A percentile compares a stretch with the other conserved stretches of the same genome.
Conservation (phyloP, 30 jellyfish, hydroid and myxozoan species). For the Hydractinia symbiolongicarpus region DNA sequence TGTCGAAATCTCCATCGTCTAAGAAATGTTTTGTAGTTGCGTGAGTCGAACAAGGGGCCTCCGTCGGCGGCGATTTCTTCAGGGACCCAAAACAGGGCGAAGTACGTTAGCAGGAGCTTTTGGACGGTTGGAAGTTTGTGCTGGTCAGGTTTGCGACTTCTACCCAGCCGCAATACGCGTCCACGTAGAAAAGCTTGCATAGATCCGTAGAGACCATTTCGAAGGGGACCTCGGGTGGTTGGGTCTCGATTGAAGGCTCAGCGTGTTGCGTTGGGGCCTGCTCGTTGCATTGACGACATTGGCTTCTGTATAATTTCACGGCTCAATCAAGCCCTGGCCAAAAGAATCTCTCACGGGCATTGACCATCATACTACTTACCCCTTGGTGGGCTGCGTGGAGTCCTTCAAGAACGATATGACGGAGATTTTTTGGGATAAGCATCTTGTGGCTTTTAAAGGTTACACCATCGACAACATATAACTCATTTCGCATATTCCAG, state of each 20-base stretch:
- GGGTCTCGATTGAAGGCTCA: conserved; percentile 28
- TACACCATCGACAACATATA: conserved; percentile 23
- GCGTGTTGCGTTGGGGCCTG: conserved; percentile 31
- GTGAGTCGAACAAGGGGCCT: background rate
- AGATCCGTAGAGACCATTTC: conserved; percentile 6
- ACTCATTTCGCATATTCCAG: conserved; percentile 12
- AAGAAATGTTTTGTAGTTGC: background rate
- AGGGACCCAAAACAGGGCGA: background rate
- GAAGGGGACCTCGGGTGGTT: conserved; percentile 41
- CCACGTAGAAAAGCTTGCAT: conserved; percentile 28
- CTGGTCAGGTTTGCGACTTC: conserved; percentile 35
- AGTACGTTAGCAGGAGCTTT: conserved; percentile 2
- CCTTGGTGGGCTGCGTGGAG: conserved; percentile 55
- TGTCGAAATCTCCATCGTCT: background rate
- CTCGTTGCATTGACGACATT: conserved; percentile 37
- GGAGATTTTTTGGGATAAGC: conserved; percentile 21
- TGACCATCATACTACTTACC: conserved; percentile 40
- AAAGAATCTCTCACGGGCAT: conserved; percentile 35
- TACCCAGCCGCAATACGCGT: conserved; percentile 37
- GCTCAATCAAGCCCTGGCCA: conserved; percentile 52
- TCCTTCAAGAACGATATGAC: conserved; percentile 29
- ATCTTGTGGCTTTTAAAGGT: conserved; percentile 38
- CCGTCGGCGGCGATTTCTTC: background rate
- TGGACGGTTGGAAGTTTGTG: background rate
- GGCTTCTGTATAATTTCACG: conserved; percentile 12